Evolutionary conservation across 2,888 invertebrate species (phyloP).

Genomic region (Eupithecia pulchellata): DNA sequence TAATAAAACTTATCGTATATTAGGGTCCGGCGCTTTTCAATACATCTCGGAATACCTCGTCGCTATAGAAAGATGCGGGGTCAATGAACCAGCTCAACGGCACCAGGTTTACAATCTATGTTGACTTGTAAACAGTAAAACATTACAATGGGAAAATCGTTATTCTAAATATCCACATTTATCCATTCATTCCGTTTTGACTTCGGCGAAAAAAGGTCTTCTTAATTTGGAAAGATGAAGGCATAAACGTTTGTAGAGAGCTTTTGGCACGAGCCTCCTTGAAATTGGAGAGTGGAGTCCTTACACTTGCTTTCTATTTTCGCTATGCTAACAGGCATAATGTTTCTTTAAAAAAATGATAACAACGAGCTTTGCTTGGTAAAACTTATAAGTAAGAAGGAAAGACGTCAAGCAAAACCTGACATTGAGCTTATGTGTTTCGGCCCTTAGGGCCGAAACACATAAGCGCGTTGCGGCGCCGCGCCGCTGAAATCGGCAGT

Average conservation of each 20-base stretch:
- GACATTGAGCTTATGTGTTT: too few species aligned
- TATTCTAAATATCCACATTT: slow-evolving; percentile 10
- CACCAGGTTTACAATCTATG: slow-evolving; percentile 14
- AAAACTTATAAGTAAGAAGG: too few species aligned
- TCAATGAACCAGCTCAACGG: slow-evolving; percentile 20
- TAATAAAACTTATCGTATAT: slow-evolving; percentile 52
- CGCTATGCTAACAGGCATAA: not conserved
- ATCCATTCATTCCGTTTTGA: not conserved
- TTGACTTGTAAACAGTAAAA: slow-evolving; percentile 23
- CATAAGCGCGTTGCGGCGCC: too few species aligned
- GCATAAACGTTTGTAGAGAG: not conserved
- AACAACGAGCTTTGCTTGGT: too few species aligned
- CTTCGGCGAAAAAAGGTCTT: slow-evolving; percentile 5
- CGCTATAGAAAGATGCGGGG: not conserved
- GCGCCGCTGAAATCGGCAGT: too few species aligned
- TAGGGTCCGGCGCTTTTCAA: slow-evolving; percentile 50
- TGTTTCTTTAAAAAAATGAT: not conserved
- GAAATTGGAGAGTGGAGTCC: not conserved
- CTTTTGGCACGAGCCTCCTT: not conserved
- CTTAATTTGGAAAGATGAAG: not conserved
- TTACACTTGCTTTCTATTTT: not conserved
- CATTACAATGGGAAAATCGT: slow-evolving; percentile 15
- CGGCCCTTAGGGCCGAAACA: too few species aligned
- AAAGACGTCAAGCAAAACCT: too few species aligned
- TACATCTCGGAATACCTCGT: slow-evolving; percentile 41